Conservation (phyloP, 2,113 vertebrate genomes). For the Solenodon paradoxus region DNA sequence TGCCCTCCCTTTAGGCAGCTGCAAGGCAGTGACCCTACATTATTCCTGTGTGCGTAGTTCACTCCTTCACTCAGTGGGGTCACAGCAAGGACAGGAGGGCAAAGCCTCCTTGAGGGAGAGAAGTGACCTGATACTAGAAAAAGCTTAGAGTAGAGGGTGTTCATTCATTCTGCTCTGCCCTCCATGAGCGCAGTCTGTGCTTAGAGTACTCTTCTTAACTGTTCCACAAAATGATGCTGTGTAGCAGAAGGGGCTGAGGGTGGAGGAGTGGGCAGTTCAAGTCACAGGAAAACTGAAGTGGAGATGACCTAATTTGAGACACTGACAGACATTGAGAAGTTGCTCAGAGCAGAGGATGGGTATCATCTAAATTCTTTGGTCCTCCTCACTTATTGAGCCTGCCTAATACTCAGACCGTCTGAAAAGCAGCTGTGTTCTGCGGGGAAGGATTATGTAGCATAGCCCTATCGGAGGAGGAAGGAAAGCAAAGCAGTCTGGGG, state of each 20-base stretch:
- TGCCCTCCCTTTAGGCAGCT: not conserved
- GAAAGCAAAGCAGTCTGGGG: not conserved
- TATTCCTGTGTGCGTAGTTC: not conserved
- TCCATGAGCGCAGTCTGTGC: not conserved
- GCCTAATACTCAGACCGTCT: not conserved
- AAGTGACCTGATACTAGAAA: not conserved
- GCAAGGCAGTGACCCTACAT: rapidly evolving
- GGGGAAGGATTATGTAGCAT: not conserved
- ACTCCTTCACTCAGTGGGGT: not conserved
- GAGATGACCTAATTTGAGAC: not conserved
- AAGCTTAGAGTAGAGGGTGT: not conserved
- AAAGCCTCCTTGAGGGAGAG: not conserved
- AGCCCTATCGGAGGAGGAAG: not conserved
- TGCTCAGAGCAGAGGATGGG: not conserved
- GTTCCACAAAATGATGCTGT: not conserved
- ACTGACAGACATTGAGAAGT: not conserved
- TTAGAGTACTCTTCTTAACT: not conserved
- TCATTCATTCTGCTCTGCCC: not conserved
- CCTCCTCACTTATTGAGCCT: not conserved
- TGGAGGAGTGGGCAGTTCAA: not conserved
- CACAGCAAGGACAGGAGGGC: not conserved
- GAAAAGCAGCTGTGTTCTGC: not conserved
- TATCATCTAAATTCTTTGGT: not conserved
- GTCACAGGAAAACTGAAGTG: not conserved
- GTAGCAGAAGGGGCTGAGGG: not conserved